Evolutionary conservation across 2,113 vertebrate genomes (phyloP).

Genomic region (Scomber japonicus): DNA sequence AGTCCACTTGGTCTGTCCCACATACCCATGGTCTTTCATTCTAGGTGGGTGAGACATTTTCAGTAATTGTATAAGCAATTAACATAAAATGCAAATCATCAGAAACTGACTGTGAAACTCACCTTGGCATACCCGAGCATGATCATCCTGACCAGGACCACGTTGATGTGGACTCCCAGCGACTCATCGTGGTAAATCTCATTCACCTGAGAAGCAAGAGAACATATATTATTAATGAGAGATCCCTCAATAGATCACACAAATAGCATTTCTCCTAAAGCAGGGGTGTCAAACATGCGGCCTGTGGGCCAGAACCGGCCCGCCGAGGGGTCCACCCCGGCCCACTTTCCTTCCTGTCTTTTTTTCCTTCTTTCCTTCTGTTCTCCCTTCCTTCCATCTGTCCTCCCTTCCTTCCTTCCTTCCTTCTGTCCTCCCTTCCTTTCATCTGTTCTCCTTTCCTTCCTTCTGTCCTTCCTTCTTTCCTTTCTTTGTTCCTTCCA

Average conservation of each 20-base stretch:
- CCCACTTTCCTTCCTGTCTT: too few relatives aligned
- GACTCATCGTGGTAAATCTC: slow-evolving; percentile 99
- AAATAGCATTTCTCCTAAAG: not conserved
- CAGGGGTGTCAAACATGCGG: not conserved
- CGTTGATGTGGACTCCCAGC: slow-evolving; percentile 94
- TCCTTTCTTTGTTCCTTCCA: too few relatives aligned
- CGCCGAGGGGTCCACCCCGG: too few relatives aligned
- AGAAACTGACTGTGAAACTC: slow-evolving; percentile 42
- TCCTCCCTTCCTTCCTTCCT: too few relatives aligned
- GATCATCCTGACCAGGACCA: slow-evolving; percentile 98
- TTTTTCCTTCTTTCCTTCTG: too few relatives aligned
- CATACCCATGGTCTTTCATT: not conserved
- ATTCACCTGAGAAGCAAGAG: slow-evolving; percentile 88
- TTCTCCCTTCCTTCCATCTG: too few relatives aligned
- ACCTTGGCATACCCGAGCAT: slow-evolving; percentile 98
- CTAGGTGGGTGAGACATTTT: not conserved
- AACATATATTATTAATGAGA: not conserved
- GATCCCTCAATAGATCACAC: not conserved
- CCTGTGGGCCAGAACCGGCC: too few relatives aligned
- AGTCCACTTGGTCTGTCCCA: not conserved
- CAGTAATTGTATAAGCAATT: not conserved
- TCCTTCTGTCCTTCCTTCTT: too few relatives aligned
- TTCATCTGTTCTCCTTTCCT: too few relatives aligned
- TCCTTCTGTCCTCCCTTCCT: too few relatives aligned
- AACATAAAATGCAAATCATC: not conserved